Evolutionary conservation across 2,797 vertebrate species (phyloP), one percentile per base, ranked within the genome.

Genomic region (Denticeps clupeoides): DNA sequence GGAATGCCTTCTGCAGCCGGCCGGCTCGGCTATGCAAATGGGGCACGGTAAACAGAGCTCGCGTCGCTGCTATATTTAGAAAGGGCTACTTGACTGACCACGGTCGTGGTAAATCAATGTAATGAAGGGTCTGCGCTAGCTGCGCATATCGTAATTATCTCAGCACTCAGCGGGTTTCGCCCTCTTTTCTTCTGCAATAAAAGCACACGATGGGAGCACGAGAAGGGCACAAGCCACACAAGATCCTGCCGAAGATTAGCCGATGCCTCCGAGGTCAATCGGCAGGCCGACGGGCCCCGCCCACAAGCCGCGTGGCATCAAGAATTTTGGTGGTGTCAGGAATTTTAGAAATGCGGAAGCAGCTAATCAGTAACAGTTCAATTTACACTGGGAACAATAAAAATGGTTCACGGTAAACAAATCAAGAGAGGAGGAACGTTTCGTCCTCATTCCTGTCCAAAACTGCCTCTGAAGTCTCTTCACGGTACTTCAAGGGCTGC

Each of bases 261-360:
- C n/a, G n/a, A n/a, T n/a, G n/a, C n/a, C n/a, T n/a, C n/a, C n/a
- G n/a, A n/a, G n/a, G n/a, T n/a, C n/a, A n/a, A n/a, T n/a, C n/a
- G n/a, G n/a, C n/a, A n/a, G n/a, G n/a, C n/a, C n/a, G n/a, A n/a
- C n/a, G n/a, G n/a, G n/a, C n/a, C n/a, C 23, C 22, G 23, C 22
- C 3, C 22, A 3, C 22, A 3, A 22, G 3, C 16, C 35, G 4
- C 35, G 2, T 19, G 35, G 21, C 35, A 38, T 38, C 19, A 21
- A 16, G 48, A 48, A 57, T 45, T 51, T 29, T 41, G 51, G 45
- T 40, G 18, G 7, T 25, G 51, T 54, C 21, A 56, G 62, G 76
- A 77, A 78, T 76, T 32, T 50, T 11, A 60, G 59, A 43, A 55
- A 81, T 79, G 71, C 61, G 44, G 51, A 64, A 29, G 41, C 27